phyloP scores from a whole-genome alignment of 2,113 vertebrate genomes.

The Anolis carolinensis region DNA sequence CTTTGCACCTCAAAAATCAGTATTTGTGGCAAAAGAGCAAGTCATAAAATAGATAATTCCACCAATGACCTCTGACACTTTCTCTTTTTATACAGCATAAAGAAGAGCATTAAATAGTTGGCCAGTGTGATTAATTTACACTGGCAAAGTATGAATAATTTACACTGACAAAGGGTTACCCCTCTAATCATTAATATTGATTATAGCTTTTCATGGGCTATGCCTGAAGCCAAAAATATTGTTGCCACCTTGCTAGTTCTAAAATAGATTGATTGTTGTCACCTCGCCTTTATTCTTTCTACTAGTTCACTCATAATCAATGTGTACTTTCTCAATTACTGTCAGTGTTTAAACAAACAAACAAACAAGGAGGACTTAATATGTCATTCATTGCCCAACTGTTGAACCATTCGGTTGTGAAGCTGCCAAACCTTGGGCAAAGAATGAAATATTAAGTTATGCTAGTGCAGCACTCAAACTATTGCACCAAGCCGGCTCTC shows the following conservation, averaged over 20 bases:
- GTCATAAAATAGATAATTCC: constrained; percentile 5
- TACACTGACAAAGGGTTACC: not conserved
- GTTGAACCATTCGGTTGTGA: not conserved
- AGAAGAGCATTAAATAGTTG: too few relatives aligned
- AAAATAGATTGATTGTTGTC: not conserved
- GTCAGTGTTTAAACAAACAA: not conserved
- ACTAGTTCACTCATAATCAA: accelerated
- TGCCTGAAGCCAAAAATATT: not conserved
- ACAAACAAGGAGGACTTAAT: not conserved
- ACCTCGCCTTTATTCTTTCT: not conserved
- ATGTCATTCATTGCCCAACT: not conserved
- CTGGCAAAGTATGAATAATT: not conserved
- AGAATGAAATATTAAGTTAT: too few relatives aligned
- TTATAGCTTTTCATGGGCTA: not conserved
- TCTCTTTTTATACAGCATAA: not conserved
- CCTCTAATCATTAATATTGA: not conserved
- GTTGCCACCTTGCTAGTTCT: not conserved
- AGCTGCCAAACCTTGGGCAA: not conserved
- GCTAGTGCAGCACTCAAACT: not conserved
- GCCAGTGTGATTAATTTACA: not conserved
- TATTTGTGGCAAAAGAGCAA: not conserved
- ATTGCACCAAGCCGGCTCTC: not conserved
- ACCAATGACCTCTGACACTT: not conserved
- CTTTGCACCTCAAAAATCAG: not conserved
- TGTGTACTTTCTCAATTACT: accelerated